Conservation (phyloP, 2,888 invertebrate species). For the Tipula lateralis region DNA sequence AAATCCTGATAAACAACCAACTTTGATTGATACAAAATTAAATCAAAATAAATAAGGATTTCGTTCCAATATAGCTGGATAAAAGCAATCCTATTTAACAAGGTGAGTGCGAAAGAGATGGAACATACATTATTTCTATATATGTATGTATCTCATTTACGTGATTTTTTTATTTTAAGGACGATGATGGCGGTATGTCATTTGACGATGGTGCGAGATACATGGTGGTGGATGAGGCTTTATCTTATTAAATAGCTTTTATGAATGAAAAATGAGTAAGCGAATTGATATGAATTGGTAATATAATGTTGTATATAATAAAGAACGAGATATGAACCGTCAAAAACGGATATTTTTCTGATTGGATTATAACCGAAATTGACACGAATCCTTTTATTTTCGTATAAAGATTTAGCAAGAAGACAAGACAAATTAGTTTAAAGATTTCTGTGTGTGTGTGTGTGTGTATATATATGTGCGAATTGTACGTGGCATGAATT, state of each 20-base stretch:
- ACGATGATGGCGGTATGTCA: not conserved
- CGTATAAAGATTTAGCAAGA: not conserved
- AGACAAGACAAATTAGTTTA: not conserved
- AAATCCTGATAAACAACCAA: not conserved
- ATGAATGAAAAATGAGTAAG: conserved; percentile 19
- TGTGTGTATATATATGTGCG: too few species aligned
- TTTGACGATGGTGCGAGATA: not conserved
- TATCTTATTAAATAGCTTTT: not conserved
- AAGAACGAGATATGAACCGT: not conserved
- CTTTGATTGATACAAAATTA: conserved; percentile 9
- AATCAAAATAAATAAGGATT: conserved; percentile 1
- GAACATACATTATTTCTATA: not conserved
- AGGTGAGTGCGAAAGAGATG: not conserved
- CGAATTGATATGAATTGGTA: conserved; percentile 9
- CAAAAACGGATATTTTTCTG: not conserved
- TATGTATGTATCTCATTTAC: not conserved
- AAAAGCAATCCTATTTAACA: too few species aligned
- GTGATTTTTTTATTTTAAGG: not conserved
- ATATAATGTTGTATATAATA: not conserved
- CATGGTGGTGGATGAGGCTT: not conserved
- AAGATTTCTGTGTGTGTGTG: too few species aligned
- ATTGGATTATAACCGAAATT: not conserved
- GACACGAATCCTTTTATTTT: not conserved
- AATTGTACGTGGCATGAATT: not conserved
- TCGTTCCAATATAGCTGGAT: not conserved